Conservation (phyloP, 1,140 invertebrate genomes). For the Nautilus pompilius region DNA sequence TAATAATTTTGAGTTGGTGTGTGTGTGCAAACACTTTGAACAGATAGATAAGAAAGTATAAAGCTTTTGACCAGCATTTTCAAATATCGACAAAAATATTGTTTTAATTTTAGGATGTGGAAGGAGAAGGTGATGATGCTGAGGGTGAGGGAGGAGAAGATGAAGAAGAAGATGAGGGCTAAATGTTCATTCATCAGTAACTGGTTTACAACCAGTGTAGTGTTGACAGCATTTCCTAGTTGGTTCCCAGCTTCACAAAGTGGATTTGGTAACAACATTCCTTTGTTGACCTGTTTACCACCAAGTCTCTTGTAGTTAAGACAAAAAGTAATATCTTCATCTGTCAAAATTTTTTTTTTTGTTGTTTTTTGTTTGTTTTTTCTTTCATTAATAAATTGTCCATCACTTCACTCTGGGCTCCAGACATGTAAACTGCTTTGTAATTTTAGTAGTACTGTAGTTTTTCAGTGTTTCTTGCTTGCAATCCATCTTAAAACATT, state of each 20-base stretch:
- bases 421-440: too few relatives aligned
- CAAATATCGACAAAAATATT: neutral
- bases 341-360: neutral
- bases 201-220: conserved; percentile 1
- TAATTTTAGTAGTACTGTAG: too few relatives aligned
- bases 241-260: conserved; percentile 4
- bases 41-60: neutral
- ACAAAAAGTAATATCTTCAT: conserved; percentile 4
- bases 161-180: conserved; percentile 46
- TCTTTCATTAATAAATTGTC: conserved; percentile 5
- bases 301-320: conserved; percentile 4
- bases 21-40: neutral
- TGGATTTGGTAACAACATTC: conserved; percentile 4
- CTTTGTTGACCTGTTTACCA: neutral
- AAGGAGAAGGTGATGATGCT: conserved; percentile 35
- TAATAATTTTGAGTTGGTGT: conserved; percentile 6
- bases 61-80: neutral
- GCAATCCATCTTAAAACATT: too few relatives aligned
- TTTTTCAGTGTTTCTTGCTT: too few relatives aligned
- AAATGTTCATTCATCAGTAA: neutral
- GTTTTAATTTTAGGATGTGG: conserved; percentile 4
- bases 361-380: neutral
- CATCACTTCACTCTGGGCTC: neutral
- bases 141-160: conserved; percentile 37
- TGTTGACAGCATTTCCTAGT: conserved; percentile 4